Evolutionary conservation across 2,888 invertebrate genomes (phyloP).

Genomic region (Epinotia brunnichana): DNA sequence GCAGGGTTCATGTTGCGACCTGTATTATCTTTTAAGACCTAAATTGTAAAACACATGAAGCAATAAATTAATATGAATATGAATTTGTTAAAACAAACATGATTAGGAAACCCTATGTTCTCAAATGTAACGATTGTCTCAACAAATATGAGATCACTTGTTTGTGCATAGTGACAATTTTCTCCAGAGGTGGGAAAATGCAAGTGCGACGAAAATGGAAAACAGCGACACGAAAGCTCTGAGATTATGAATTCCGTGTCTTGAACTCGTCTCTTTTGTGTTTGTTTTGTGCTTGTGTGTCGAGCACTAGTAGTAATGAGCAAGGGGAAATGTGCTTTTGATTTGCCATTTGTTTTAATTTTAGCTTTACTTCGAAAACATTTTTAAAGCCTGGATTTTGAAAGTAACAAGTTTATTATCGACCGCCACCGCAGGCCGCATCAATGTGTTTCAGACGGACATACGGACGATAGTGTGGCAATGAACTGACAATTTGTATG

Average conservation of each 20-base stretch:
- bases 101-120: no score
- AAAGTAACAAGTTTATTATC: no score
- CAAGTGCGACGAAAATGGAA: slow-evolving; percentile 28
- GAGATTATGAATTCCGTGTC: slow-evolving; percentile 40
- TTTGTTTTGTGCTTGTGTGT: slow-evolving; percentile 15
- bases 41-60: no score
- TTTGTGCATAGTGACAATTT: slow-evolving; percentile 5
- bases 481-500: no score
- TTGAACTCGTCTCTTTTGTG: slow-evolving; percentile 31
- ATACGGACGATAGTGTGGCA: no score
- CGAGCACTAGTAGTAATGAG: slow-evolving; percentile 39
- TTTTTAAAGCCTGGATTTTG: not conserved
- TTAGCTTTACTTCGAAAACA: not conserved
- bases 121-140: no score
- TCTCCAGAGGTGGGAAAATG: slow-evolving; percentile 12
- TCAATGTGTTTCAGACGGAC: no score
- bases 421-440: no score
- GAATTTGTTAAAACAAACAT: no score
- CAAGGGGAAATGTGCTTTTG: slow-evolving; percentile 21
- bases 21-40: no score
- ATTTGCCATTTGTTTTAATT: slow-evolving; percentile 14
- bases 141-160: not conserved
- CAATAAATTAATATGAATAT: no score
- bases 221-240: slow-evolving; percentile 8
- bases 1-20: no score